These are phyloP conservation scores for Anticlea derivata DNA, from an alignment of 2,888 invertebrate species.

Conservation along the genomic window DNA sequence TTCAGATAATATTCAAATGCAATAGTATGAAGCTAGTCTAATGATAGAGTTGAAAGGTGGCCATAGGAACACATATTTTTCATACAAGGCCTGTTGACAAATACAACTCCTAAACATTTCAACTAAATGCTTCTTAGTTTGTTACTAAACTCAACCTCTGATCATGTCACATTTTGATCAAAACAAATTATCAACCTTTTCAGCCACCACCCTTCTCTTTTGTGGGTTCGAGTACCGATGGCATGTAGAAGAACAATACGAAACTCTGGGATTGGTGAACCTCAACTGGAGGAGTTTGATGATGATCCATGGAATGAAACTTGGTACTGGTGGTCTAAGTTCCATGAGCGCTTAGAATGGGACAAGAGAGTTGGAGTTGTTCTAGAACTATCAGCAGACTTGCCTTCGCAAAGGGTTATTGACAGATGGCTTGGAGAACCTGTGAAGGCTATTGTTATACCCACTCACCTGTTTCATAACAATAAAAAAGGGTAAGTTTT, in stretches of 20 bases:
- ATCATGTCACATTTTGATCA: not conserved
- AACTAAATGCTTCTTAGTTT: no score
- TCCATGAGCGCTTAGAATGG: slow-evolving; percentile 84
- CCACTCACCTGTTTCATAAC: slow-evolving; percentile 92
- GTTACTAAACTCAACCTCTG: no score
- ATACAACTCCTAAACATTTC: no score
- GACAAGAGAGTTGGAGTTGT: slow-evolving; percentile 87
- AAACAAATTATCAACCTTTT: no score
- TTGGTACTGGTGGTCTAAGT: slow-evolving; percentile 93
- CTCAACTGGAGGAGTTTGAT: slow-evolving; percentile 55
- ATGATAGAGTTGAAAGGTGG: no score
- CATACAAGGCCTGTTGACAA: no score
- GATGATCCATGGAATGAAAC: slow-evolving; percentile 84
- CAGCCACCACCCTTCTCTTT: slow-evolving; percentile 75
- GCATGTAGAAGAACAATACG: slow-evolving; percentile 59
- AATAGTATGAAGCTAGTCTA: no score
- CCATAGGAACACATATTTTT: no score
- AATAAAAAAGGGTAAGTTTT: slow-evolving; percentile 93
- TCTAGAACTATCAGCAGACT: slow-evolving; percentile 91
- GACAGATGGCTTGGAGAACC: slow-evolving; percentile 98
- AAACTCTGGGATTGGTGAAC: slow-evolving; percentile 36
- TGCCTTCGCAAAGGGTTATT: slow-evolving; percentile 88
- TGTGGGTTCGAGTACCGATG: slow-evolving; percentile 89
- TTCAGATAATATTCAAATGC: no score
- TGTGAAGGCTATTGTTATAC: slow-evolving; percentile 91